Conservation (phyloP, 1,140 invertebrate species). For the Brachionus sp. region DNA sequence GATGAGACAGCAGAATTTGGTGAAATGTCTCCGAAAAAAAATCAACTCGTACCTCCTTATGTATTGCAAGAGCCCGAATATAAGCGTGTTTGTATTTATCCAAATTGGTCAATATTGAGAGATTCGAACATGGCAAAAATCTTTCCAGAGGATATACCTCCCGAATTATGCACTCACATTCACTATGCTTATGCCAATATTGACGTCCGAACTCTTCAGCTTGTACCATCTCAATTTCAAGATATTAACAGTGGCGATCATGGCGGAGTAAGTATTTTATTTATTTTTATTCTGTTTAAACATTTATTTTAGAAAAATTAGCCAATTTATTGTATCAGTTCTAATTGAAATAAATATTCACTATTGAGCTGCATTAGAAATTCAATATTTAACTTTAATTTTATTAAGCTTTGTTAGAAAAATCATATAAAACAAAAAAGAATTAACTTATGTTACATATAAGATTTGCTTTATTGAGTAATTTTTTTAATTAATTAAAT, state of each 20-base stretch:
- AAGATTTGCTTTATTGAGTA: too few relatives aligned
- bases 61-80: neutral
- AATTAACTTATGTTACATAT: too few relatives aligned
- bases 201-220: slow-evolving; percentile 9
- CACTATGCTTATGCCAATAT: slow-evolving; percentile 40
- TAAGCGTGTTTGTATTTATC: slow-evolving; percentile 31
- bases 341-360: neutral
- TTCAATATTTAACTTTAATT: too few relatives aligned
- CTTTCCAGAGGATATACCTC: slow-evolving; percentile 41
- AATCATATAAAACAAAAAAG: too few relatives aligned
- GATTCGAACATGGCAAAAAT: slow-evolving; percentile 15
- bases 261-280: slow-evolving; percentile 64
- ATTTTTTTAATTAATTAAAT: too few relatives aligned
- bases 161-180: slow-evolving; percentile 41
- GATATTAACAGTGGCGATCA: slow-evolving; percentile 39
- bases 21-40: slow-evolving; percentile 5
- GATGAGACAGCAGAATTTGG: neutral
- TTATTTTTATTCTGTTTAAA: neutral
- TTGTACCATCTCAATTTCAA: slow-evolving; percentile 27
- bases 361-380: too few relatives aligned
- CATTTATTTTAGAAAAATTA: neutral
- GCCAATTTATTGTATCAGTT: neutral
- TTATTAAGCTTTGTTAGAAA: too few relatives aligned
- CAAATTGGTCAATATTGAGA: slow-evolving; percentile 39
- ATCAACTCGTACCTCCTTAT: slow-evolving; percentile 32